A percentile compares a stretch with the other conserved stretches of the same genome.
Evolutionary conservation across 2,113 vertebrate genomes (phyloP).

Genomic region (Pardalotus punctatus): DNA sequence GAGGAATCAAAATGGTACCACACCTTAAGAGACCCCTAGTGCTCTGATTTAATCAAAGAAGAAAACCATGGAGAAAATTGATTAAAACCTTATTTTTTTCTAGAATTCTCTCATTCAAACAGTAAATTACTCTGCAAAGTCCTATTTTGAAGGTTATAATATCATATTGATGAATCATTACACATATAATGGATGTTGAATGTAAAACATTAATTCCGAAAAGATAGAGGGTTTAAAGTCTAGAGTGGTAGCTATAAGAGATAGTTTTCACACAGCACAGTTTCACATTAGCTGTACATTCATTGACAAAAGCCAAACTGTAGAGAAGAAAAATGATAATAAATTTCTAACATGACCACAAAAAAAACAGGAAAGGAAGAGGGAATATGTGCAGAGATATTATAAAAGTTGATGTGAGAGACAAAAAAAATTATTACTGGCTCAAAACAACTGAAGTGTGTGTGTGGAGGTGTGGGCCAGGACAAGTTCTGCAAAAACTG

Average conservation of each 20-base stretch:
- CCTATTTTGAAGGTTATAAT: neutral
- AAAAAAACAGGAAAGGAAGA: neutral
- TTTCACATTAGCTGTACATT: neutral
- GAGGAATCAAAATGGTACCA: neutral
- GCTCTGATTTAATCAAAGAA: neutral
- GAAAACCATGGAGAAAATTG: neutral
- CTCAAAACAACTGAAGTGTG: neutral
- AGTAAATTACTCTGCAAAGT: neutral
- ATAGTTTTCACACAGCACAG: neutral
- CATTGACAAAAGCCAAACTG: neutral
- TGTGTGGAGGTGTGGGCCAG: too few species aligned
- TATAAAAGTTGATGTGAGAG: neutral
- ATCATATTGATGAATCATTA: neutral
- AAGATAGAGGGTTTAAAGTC: neutral
- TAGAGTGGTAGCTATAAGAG: neutral
- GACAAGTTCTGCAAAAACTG: neutral
- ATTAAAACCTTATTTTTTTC: fast-evolving
- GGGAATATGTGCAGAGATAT: neutral
- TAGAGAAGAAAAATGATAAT: neutral
- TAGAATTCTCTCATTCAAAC: neutral
- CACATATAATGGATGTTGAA: neutral
- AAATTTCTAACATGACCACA: neutral
- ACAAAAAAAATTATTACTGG: neutral
- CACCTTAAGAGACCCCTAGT: neutral
- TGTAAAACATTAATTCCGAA: neutral